These are phyloP conservation scores for Thalpophila matura DNA, from an alignment of 2,888 invertebrate genomes.

Conservation along the genomic window DNA sequence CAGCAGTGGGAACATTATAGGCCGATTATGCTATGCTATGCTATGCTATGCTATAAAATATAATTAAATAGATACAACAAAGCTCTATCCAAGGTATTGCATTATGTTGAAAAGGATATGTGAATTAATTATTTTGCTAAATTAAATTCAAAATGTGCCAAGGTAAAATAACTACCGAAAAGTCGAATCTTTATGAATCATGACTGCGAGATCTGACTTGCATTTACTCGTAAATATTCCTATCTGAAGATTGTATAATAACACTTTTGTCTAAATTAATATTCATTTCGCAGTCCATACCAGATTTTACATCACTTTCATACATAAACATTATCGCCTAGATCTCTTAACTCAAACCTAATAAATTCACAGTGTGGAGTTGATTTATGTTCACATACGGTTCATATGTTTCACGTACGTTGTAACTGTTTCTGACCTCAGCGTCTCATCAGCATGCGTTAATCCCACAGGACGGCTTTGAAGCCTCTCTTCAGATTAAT, in stretches of 20 bases:
- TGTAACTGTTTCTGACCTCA: conserved; percentile 84
- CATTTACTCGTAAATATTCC: conserved; percentile 19
- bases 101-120: too few relatives aligned
- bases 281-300: conserved; percentile 31
- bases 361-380: conserved; percentile 75
- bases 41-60: too few relatives aligned
- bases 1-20: too few relatives aligned
- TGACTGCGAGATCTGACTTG: conserved; percentile 2
- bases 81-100: too few relatives aligned
- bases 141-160: neutral
- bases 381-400: conserved; percentile 85
- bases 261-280: conserved; percentile 18
- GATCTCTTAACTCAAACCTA: conserved; percentile 61
- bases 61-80: too few relatives aligned
- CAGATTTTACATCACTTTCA: conserved; percentile 28
- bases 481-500: conserved; percentile 61
- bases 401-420: conserved; percentile 81
- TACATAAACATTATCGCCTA: conserved; percentile 52
- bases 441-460: conserved; percentile 82
- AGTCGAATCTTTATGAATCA: neutral
- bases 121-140: neutral
- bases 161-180: neutral
- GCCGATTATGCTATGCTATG: too few relatives aligned
- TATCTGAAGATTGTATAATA: conserved; percentile 13
- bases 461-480: conserved; percentile 73